Conservation (phyloP, 2,797 vertebrate genomes). For the Erithacus rubecula region DNA sequence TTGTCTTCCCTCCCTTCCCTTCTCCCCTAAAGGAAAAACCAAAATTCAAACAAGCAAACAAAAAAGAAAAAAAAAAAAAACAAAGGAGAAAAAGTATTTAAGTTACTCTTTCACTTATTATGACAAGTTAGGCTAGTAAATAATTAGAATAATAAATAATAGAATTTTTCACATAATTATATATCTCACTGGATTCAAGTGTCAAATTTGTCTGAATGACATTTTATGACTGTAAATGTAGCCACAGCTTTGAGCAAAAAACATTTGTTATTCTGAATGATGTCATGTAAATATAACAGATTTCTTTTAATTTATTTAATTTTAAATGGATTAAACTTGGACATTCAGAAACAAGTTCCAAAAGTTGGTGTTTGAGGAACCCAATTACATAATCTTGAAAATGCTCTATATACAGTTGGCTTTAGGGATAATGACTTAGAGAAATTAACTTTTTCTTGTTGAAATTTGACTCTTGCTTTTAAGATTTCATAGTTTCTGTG, state of each 20-base stretch:
- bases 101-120: background rate
- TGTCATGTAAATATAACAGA: background rate
- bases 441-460: background rate
- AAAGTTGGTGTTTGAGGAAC: background rate
- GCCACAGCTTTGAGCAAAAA: fast-evolving
- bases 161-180: background rate
- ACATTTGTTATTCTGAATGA: background rate
- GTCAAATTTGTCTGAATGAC: background rate
- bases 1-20: background rate
- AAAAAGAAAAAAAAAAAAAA: too few relatives aligned
- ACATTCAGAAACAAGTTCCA: background rate
- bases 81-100: fast-evolving
- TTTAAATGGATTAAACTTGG: background rate
- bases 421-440: background rate
- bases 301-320: background rate
- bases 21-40: background rate
- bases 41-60: too few relatives aligned
- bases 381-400: background rate
- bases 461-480: background rate
- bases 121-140: background rate
- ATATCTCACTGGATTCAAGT: background rate
- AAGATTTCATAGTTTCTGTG: fast-evolving
- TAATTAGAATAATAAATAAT: background rate
- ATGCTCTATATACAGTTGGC: background rate
- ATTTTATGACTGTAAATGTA: background rate